Base-by-base conservation (phyloP, 2,888 invertebrate genomes). In the Salpingus planirostris region DNA sequence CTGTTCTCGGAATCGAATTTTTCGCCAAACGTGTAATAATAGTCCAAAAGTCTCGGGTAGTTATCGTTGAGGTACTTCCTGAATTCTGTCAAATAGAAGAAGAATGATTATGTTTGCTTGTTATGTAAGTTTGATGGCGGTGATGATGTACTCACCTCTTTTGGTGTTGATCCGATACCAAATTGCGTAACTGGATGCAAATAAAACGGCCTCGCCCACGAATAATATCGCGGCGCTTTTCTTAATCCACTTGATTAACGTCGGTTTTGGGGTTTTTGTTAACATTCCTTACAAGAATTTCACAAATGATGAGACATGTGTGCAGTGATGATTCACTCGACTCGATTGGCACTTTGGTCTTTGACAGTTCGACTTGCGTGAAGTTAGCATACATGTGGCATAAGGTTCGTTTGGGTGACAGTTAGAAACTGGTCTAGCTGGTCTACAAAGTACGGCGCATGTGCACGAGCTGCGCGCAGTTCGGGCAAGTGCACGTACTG, bases 1-100 rank as follows among this genome's bases (percentile, higher is more conserved):
- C 55, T 68, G 33, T 60, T 59, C 21, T 72, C 65, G 1, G 57
- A 52, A 31, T 74, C 71, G 6, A 80, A 44, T 23, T 64, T 57
- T 64, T 85, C 84, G 32, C 82, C 82, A 14, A 81, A 49, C 46
- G 64, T 64, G 59, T 87, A 87, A 60, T 78, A 87, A 27, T 71
- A 67, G 45, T 84, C 76, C 40, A 87, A 64, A 15, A 78, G 55
- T 52, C 64, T 69, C 29, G 80, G 80, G 58, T 67, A 78, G 43
- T 81, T 77, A 33, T 77, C 68, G 60, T 70, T 67, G 62, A 81
- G 71, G 55, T 78, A 78, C 47, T 73, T 66, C 40, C 86, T 77
- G 53, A 78, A 80, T 64, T 79, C 86, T 86, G 65, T 36, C 13
- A 25, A 10, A 24, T 27, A 8, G 15, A 13, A n/a, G 15, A 26